Percentiles rank a stretch among this genome's conserved stretches.
Evolutionary conservation across 1,140 invertebrate species (phyloP).

Genomic region (Drosophila willistoni): DNA sequence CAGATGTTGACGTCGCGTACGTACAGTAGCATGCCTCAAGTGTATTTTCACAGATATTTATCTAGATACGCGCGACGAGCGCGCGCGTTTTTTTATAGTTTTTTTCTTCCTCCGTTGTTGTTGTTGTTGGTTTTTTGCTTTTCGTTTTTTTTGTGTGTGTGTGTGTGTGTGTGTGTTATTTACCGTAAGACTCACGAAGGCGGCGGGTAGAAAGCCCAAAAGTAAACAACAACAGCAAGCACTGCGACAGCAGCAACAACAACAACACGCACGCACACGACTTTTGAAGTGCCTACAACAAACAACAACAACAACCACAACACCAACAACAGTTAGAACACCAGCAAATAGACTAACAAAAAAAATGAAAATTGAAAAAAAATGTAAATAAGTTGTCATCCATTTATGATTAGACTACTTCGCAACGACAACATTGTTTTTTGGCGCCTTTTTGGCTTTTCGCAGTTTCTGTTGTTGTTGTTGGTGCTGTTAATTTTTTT

Average conservation of each 20-base stretch:
- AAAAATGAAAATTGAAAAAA: neutral
- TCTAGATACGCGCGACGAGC: constrained; percentile 73
- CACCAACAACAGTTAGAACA: constrained; percentile 19
- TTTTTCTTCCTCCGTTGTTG: constrained; percentile 17
- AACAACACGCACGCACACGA: constrained; percentile 46
- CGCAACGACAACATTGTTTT: constrained; percentile 39
- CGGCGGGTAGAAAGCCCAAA: constrained; percentile 38
- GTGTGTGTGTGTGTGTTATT: constrained; percentile 34
- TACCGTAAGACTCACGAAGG: constrained; percentile 60
- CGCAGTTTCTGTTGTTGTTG: neutral
- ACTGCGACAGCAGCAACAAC: constrained; percentile 32
- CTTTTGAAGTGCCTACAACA: constrained; percentile 47
- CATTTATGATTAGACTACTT: constrained; percentile 65
- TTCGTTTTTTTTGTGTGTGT: constrained; percentile 12
- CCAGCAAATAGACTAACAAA: constrained; percentile 10
- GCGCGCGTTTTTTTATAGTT: constrained; percentile 25
- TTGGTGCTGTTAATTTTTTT: neutral
- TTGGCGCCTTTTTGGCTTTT: constrained; percentile 58
- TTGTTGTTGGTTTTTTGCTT: constrained; percentile 21
- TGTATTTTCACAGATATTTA: constrained; percentile 76
- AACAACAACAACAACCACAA: constrained; percentile 6
- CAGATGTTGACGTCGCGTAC: constrained; percentile 55
- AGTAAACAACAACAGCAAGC: constrained; percentile 38
- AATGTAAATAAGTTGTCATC: constrained; percentile 14
- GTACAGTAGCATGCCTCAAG: constrained; percentile 76